Conservation (phyloP, 2,113 vertebrate genomes). For the Melanostigma gelatinosum region DNA sequence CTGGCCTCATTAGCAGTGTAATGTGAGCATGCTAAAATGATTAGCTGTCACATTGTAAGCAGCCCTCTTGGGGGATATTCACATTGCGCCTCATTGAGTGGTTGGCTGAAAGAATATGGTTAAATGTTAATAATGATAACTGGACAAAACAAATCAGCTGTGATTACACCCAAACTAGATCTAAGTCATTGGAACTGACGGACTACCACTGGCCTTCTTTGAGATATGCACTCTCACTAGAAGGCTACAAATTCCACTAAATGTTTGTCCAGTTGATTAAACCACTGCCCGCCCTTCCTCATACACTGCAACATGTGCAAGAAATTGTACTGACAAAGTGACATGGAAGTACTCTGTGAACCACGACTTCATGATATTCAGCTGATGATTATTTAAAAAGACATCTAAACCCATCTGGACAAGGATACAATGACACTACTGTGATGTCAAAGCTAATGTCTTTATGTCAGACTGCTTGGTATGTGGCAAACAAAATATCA, state of each 20-base stretch:
- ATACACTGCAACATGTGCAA: constrained; percentile 1
- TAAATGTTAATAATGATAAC: not conserved
- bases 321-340: not conserved
- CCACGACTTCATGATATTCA: not conserved
- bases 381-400: constrained; percentile 1
- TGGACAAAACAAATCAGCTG: not conserved
- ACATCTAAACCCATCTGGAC: not conserved
- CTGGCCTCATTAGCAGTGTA: constrained; percentile 50
- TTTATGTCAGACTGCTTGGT: not conserved
- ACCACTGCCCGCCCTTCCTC: not conserved
- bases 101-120: not conserved
- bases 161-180: not conserved
- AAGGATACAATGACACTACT: not conserved
- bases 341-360: constrained; percentile 13
- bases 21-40: constrained; percentile 57
- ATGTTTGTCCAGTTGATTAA: not conserved
- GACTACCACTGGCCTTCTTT: not conserved
- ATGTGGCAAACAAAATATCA: not conserved
- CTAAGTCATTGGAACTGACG: not conserved
- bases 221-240: not conserved
- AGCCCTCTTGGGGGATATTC: constrained; percentile 18
- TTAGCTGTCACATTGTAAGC: constrained; percentile 51
- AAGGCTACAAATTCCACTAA: not conserved
- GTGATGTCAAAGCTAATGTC: not conserved
- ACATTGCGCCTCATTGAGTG: constrained; percentile 6